Conservation (phyloP, 2,797 vertebrate genomes). For the Falco rusticolus region DNA sequence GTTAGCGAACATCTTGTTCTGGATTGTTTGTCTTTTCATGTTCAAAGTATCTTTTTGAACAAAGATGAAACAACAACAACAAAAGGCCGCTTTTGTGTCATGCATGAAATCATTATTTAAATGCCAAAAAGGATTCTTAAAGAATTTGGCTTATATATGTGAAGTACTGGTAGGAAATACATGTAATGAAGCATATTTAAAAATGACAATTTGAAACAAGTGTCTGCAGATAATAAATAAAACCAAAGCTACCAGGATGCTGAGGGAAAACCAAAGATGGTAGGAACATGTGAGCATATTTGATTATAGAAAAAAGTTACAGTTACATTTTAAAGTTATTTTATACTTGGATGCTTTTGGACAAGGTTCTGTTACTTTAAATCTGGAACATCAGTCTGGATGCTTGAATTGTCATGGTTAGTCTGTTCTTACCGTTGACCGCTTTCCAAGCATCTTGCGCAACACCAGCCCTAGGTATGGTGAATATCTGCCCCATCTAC, state of each 20-base stretch:
- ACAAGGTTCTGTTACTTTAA: not conserved
- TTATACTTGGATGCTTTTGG: not conserved
- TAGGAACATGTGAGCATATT: not conserved
- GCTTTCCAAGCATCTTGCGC: not conserved
- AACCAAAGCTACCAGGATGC: not conserved
- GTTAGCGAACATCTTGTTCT: not conserved
- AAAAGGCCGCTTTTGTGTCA: not conserved
- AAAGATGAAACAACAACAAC: not conserved
- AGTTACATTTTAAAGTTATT: not conserved
- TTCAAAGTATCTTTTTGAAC: not conserved
- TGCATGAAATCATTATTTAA: not conserved
- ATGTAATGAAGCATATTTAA: not conserved
- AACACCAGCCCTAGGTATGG: not conserved
- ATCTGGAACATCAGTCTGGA: not conserved
- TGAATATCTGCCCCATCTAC: accelerated
- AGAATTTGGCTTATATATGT: not conserved
- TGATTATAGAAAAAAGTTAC: not conserved
- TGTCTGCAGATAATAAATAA: not conserved
- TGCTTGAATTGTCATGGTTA: too few species aligned
- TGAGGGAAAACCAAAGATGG: not conserved
- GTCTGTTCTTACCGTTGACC: not conserved
- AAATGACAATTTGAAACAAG: not conserved
- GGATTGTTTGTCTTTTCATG: not conserved
- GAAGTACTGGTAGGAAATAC: not conserved
- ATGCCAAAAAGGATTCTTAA: not conserved